Conservation (phyloP, 2,888 invertebrate genomes). For the Zeuzera pyrina region DNA sequence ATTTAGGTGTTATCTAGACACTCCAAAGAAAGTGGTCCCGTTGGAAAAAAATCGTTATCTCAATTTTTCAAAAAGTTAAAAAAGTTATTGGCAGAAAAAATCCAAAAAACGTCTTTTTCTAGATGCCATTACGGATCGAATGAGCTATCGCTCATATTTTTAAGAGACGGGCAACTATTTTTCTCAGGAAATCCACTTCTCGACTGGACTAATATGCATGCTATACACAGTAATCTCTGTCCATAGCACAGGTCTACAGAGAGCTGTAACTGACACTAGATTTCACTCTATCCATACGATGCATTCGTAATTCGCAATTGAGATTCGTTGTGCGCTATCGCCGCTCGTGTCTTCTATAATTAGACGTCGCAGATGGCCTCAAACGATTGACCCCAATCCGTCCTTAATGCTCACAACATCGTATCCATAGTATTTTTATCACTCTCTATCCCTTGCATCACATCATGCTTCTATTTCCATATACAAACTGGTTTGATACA, state of each 20-base stretch:
- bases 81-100: too few relatives aligned
- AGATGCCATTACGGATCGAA: too few relatives aligned
- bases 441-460: conserved; percentile 24
- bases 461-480: not conserved
- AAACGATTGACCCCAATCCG: conserved; percentile 68
- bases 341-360: conserved; percentile 59
- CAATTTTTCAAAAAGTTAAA: too few relatives aligned
- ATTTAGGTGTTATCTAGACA: too few relatives aligned
- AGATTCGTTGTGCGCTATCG: conserved; percentile 48
- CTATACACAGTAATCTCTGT: not conserved
- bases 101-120: too few relatives aligned
- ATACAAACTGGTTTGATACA: too few relatives aligned
- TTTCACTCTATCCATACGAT: conserved; percentile 20
- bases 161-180: too few relatives aligned
- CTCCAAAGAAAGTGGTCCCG: too few relatives aligned
- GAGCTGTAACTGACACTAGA: not conserved
- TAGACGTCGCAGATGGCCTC: conserved; percentile 66
- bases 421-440: conserved; percentile 59
- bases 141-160: too few relatives aligned
- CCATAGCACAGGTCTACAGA: not conserved
- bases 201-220: too few relatives aligned
- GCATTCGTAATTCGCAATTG: conserved; percentile 40
- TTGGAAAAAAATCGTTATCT: too few relatives aligned
- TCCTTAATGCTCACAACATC: conserved; percentile 52
- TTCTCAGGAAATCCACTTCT: too few relatives aligned